Conservation (phyloP, 2,113 vertebrate genomes). For the Nothocercus nigrocapillus region DNA sequence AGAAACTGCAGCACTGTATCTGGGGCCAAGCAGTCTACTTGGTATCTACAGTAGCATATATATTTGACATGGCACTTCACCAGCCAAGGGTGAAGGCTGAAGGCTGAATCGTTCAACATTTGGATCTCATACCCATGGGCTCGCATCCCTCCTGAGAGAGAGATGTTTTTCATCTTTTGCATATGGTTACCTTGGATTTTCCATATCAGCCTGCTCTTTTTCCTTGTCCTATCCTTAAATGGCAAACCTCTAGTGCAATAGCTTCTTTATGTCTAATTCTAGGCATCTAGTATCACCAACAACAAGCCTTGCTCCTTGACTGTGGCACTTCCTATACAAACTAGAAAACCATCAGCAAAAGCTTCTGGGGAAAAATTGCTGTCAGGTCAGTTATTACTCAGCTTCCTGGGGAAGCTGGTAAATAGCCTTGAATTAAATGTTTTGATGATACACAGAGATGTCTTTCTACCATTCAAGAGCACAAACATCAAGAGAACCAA, state of each 20-base stretch:
- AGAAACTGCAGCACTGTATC: background rate
- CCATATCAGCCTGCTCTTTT: background rate
- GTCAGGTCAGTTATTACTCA: background rate
- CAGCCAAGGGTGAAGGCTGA: no score
- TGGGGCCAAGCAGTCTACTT: background rate
- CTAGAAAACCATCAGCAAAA: background rate
- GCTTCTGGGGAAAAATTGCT: fast-evolving
- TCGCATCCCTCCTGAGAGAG: background rate
- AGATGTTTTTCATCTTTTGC: background rate
- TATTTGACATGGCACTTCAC: fast-evolving
- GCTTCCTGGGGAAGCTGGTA: background rate
- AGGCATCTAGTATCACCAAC: fast-evolving
- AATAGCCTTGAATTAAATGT: fast-evolving
- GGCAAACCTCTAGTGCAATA: background rate
- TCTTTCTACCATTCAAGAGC: fast-evolving
- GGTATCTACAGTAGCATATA: no score
- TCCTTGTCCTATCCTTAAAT: background rate
- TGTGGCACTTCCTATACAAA: background rate
- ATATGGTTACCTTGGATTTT: background rate
- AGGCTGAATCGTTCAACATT: background rate
- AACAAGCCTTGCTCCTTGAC: background rate
- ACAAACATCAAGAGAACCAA: background rate
- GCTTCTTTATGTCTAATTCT: fast-evolving
- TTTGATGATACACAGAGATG: background rate
- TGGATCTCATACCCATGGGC: fast-evolving